phyloP scores from a whole-genome alignment of 2,888 invertebrate species.

The Villa cingulata region DNA sequence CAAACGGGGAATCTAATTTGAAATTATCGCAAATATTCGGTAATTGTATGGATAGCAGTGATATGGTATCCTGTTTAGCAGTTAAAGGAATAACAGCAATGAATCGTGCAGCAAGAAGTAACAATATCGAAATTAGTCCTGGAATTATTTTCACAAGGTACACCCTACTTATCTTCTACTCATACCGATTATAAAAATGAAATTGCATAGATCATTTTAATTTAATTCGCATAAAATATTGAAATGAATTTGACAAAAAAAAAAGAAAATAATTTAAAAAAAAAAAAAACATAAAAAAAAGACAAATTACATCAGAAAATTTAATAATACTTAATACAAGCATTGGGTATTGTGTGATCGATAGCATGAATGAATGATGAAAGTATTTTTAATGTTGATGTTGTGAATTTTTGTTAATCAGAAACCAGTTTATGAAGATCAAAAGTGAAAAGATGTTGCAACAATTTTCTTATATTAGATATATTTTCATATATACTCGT shows the following conservation, averaged over 20 bases:
- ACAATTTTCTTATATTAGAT: too few species aligned
- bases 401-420: background rate
- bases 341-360: background rate
- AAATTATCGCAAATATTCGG: slow-evolving; percentile 23
- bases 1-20: background rate
- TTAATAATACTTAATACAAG: background rate
- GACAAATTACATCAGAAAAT: background rate
- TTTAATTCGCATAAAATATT: background rate
- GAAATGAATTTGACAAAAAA: background rate
- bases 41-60: slow-evolving; percentile 35
- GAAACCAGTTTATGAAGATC: background rate
- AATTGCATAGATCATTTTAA: background rate
- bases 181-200: too few species aligned
- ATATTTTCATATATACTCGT: background rate
- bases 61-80: slow-evolving; percentile 42
- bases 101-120: slow-evolving; percentile 42
- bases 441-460: background rate
- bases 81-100: slow-evolving; percentile 44
- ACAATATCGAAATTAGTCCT: slow-evolving; percentile 42
- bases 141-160: slow-evolving; percentile 46
- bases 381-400: background rate
- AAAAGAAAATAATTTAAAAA: background rate
- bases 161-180: slow-evolving; percentile 9
- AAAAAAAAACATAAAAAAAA: background rate
- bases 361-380: background rate